phyloP scores from a whole-genome alignment of 2,113 vertebrate species.

The Panthera tigris region DNA sequence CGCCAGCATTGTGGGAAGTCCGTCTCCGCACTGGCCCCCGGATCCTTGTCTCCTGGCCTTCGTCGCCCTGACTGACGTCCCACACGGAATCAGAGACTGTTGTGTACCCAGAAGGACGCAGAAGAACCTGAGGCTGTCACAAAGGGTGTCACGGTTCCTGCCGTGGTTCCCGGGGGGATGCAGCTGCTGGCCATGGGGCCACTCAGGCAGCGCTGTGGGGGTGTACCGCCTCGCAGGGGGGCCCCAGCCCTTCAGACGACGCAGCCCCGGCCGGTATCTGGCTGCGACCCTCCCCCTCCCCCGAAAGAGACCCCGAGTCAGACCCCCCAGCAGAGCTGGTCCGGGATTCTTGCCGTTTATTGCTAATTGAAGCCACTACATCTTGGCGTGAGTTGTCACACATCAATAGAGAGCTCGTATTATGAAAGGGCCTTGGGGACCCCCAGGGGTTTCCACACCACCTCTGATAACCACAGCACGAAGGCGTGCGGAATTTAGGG shows the following conservation, averaged over 20 bases:
- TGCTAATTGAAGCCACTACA: neutral
- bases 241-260: neutral
- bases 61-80: neutral
- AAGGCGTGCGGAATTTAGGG: neutral
- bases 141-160: neutral
- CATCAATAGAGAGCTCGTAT: neutral
- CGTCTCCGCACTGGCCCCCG: neutral
- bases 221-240: too few relatives aligned
- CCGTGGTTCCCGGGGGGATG: too few relatives aligned
- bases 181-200: neutral
- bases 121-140: neutral
- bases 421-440: neutral
- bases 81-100: too few relatives aligned
- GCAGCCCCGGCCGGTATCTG: neutral
- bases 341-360: neutral
- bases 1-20: neutral
- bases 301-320: neutral
- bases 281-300: neutral
- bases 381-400: neutral
- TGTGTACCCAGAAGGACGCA: fast-evolving
- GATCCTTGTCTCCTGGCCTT: neutral
- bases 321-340: neutral
- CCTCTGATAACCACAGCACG: neutral
- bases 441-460: neutral
- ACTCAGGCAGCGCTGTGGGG: neutral